Base-by-base conservation (phyloP, 2,888 invertebrate genomes). In the Lathronympha strigana region DNA sequence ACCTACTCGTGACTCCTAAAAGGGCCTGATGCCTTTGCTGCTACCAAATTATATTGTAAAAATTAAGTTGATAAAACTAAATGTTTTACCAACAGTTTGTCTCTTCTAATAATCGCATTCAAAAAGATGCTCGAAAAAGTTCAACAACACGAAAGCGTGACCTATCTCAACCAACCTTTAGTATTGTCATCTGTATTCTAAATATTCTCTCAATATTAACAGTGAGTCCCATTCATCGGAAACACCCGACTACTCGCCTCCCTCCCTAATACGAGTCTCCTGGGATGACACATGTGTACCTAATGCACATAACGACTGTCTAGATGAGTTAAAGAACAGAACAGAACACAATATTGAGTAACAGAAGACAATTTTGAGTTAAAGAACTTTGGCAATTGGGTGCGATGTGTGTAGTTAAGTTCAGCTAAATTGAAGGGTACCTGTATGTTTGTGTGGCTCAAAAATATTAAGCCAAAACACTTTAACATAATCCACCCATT, bases 241-340 rank as follows among this genome's bases (percentile, higher is more conserved):
- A 21, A 33, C 13, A 21, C 21, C 21, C 53, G 17, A 19, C 17
- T 13, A 28, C 19, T 31, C 55, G 8, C 11, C 40, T 33, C 25
- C 55, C 43, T 31, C 55, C 54, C 54, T 23, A 1, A n/a, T 43
- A n/a, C 13, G 36, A 43, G 4, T 45, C 55, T 57, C 55, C 4
- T 28, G 55, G 55, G 55, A 57, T 28, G 28, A 13, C 40, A 55
- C 55, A 57, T 43, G 43, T 57, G 55, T 57, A 57, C 31, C 55
- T 57, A 57, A 57, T 57, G 40, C 55, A 55, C 17, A 43, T 43
- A 31, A 19, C 11, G 0, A 8, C n/a, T n/a, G 28, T 43, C 28
- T 28, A 31, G 43, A 57, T 19, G 40, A 43, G 31, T 11, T 19
- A 13, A 17, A 8, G 13, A 31, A n/a, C 17, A 6, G 6, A 33